Conservation (phyloP, 2,113 vertebrate species). For the Sminthopsis crassicaudata region DNA sequence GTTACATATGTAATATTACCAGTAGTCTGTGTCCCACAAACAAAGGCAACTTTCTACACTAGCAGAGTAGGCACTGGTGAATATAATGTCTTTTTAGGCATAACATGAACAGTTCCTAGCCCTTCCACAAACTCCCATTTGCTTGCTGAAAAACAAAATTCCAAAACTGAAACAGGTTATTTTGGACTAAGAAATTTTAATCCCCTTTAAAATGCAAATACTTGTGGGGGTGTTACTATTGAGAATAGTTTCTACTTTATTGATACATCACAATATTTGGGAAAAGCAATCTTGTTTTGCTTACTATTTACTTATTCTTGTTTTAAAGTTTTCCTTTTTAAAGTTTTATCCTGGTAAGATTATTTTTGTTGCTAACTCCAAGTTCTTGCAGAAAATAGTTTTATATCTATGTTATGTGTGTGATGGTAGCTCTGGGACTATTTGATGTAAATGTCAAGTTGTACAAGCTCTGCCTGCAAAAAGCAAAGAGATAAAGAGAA, state of each 20-base stretch:
- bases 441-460: neutral
- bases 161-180: neutral
- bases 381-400: neutral
- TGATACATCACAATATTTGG: neutral
- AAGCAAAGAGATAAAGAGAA: neutral
- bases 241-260: neutral
- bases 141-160: conserved; percentile 11
- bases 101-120: neutral
- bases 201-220: neutral
- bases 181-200: neutral
- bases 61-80: neutral
- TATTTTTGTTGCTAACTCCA: neutral
- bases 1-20: neutral
- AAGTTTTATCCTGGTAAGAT: neutral
- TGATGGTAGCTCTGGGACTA: neutral
- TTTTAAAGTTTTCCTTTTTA: neutral
- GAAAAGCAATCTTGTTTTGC: neutral
- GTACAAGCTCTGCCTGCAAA: neutral
- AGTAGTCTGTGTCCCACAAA: neutral
- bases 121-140: conserved; percentile 30
- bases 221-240: neutral
- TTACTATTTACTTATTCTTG: neutral
- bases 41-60: neutral
- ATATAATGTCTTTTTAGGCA: neutral
- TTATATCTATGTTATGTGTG: neutral